Evolutionary conservation across 2,888 invertebrate genomes (phyloP).

Genomic region (Andrena minutula): DNA sequence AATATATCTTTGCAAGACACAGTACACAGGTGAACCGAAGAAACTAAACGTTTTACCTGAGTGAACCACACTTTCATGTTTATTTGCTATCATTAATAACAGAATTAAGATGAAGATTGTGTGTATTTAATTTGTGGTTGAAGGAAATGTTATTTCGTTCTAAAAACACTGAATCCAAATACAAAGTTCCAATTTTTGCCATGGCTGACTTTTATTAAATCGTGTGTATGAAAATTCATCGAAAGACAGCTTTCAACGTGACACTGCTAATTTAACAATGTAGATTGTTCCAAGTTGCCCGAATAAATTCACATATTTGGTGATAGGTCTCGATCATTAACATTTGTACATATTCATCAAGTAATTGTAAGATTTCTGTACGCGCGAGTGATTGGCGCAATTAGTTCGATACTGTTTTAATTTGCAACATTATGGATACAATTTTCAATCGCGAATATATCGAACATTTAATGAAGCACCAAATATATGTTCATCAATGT

Average conservation of each 20-base stretch:
- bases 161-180: no score
- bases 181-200: no score
- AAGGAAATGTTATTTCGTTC: no score
- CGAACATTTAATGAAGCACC: no score
- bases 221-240: neutral
- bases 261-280: neutral
- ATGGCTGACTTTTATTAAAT: neutral
- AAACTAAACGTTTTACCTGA: neutral
- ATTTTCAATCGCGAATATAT: no score
- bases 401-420: no score
- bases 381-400: no score
- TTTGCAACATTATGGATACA: no score
- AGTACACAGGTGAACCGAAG: neutral
- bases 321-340: neutral
- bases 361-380: no score
- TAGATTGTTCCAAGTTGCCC: neutral
- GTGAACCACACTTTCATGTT: neutral
- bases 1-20: neutral
- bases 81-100: neutral
- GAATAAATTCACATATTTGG: neutral
- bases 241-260: neutral
- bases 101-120: no score
- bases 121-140: no score
- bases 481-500: no score
- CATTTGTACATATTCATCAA: neutral